A percentile compares a stretch with the other conserved stretches of the same genome.
phyloP scores from a whole-genome alignment of 2,888 invertebrate genomes.

The Opisthograptis luteolata region DNA sequence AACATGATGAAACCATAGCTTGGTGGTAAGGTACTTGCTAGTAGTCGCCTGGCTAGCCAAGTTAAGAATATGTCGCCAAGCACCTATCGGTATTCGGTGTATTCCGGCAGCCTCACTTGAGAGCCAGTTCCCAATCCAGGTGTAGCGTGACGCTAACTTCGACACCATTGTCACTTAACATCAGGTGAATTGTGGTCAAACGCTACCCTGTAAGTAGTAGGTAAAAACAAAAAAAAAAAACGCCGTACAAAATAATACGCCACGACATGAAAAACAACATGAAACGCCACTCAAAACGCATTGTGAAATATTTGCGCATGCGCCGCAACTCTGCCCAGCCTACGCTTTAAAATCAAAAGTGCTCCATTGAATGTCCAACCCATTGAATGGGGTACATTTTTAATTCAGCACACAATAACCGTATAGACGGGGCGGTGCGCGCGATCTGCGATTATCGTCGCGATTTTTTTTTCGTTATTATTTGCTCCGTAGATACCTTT shows the following conservation, averaged over 20 bases:
- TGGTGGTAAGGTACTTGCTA: too few relatives aligned
- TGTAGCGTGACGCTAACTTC: too few relatives aligned
- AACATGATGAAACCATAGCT: too few relatives aligned
- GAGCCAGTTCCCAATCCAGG: too few relatives aligned
- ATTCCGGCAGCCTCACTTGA: too few relatives aligned
- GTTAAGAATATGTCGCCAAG: too few relatives aligned
- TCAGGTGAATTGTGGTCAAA: too few relatives aligned
- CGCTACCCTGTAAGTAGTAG: too few relatives aligned
- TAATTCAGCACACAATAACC: conserved; percentile 73
- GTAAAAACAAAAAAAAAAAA: not conserved
- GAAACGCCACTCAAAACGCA: conserved; percentile 19
- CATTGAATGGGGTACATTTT: conserved; percentile 75
- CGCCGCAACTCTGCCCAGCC: conserved; percentile 47
- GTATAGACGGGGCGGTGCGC: conserved; percentile 65
- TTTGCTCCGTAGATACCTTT: conserved; percentile 82
- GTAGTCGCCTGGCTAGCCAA: too few relatives aligned
- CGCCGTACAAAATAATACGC: not conserved
- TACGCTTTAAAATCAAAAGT: conserved; percentile 54
- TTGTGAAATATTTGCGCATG: conserved; percentile 15
- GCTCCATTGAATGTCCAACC: conserved; percentile 45
- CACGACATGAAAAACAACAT: conserved; percentile 5
- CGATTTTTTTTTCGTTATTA: conserved; percentile 65
- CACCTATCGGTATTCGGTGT: too few relatives aligned
- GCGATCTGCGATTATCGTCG: conserved; percentile 77
- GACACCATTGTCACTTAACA: too few relatives aligned